These are phyloP conservation scores for Colostygia pectinataria DNA, from an alignment of 2,888 invertebrate species.

Conservation along the genomic window DNA sequence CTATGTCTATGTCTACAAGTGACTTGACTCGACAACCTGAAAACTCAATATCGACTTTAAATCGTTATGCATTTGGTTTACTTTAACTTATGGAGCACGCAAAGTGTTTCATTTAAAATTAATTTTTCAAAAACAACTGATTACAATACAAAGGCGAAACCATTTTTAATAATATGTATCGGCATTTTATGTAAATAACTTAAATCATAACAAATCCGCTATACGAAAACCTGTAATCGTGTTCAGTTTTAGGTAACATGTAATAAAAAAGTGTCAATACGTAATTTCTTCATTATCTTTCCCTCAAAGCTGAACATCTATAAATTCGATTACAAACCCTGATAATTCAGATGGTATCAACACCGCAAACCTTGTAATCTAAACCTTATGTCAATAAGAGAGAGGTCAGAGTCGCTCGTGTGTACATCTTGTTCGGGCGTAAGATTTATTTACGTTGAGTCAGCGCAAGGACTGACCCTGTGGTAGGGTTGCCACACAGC, in stretches of 20 bases:
- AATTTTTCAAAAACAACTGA: too few relatives aligned
- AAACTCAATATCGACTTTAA: too few relatives aligned
- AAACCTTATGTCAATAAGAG: slow-evolving; percentile 12
- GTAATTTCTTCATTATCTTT: slow-evolving; percentile 12
- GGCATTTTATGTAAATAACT: too few relatives aligned
- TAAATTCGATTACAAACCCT: slow-evolving; percentile 24
- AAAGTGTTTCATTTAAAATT: too few relatives aligned
- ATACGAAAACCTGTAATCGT: too few relatives aligned
- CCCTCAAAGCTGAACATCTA: slow-evolving; percentile 11
- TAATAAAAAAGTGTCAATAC: slow-evolving; percentile 4
- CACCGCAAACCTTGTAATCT: slow-evolving; percentile 11
- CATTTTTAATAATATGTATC: too few relatives aligned
- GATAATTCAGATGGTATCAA: slow-evolving; percentile 24
- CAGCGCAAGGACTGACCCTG: slow-evolving; percentile 40
- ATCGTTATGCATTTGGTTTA: too few relatives aligned
- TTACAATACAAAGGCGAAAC: too few relatives aligned
- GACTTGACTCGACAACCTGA: too few relatives aligned
- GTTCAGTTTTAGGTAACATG: not conserved
- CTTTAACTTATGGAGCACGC: too few relatives aligned
- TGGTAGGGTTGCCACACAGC: slow-evolving; percentile 8
- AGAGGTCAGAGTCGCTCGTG: slow-evolving; percentile 15
- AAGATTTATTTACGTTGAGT: slow-evolving; percentile 40
- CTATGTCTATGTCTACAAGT: too few relatives aligned
- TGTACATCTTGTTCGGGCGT: slow-evolving; percentile 13
- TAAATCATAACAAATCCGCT: too few relatives aligned